A percentile compares a stretch with the other conserved stretches of the same genome.
Evolutionary conservation across 1,140 invertebrate species (phyloP).

Genomic region (Apis laboriosa): DNA sequence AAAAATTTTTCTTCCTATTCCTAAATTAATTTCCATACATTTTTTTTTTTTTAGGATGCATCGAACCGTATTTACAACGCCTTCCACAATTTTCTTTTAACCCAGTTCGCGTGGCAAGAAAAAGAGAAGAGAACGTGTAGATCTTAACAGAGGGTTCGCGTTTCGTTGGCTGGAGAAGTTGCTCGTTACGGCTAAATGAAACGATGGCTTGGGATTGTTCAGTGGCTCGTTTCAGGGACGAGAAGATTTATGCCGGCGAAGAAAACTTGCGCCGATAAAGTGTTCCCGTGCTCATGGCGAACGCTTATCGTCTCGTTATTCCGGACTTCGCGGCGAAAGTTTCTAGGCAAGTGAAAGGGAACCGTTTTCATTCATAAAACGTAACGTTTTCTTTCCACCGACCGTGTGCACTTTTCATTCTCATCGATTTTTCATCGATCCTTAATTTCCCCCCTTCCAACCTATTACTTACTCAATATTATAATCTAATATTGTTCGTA

Average conservation of each 20-base stretch:
- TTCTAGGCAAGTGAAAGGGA: conserved; percentile 40
- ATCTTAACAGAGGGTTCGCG: neutral
- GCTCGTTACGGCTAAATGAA: conserved; percentile 49
- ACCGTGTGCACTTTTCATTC: neutral
- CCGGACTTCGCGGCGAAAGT: conserved; percentile 39
- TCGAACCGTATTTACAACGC: too few relatives aligned
- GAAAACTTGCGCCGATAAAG: conserved; percentile 53
- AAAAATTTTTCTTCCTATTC: too few relatives aligned
- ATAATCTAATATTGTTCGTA: too few relatives aligned
- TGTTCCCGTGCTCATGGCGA: conserved; percentile 40
- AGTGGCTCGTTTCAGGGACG: conserved; percentile 32
- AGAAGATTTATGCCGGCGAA: conserved; percentile 54
- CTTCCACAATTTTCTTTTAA: too few relatives aligned
- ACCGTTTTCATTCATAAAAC: conserved; percentile 31
- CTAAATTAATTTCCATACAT: too few relatives aligned
- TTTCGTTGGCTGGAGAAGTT: conserved; percentile 5
- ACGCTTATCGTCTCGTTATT: conserved; percentile 55
- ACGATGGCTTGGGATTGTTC: conserved; percentile 50
- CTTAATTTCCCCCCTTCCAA: neutral
- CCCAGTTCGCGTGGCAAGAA: too few relatives aligned
- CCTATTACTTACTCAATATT: too few relatives aligned
- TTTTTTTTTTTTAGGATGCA: too few relatives aligned
- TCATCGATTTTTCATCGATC: neutral
- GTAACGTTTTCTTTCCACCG: neutral
- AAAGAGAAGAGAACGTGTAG: neutral